A percentile compares a stretch with the other conserved stretches of the same genome.
phyloP scores from a whole-genome alignment of 2,888 invertebrate genomes.

The Agrotis puta region DNA sequence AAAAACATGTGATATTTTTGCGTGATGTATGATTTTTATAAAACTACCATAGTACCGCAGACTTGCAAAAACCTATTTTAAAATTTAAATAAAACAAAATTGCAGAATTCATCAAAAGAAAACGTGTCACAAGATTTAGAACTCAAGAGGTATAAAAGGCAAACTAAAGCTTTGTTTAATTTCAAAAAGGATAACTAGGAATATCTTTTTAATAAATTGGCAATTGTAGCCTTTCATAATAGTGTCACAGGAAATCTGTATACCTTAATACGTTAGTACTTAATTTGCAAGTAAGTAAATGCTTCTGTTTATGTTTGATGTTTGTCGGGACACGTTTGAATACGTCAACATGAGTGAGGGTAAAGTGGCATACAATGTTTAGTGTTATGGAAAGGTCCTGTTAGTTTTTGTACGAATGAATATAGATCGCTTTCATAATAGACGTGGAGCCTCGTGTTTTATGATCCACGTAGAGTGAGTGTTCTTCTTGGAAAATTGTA shows the following conservation, averaged over 20 bases:
- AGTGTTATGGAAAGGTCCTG: constrained; percentile 70
- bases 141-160: not conserved
- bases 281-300: constrained; percentile 38
- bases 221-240: not conserved
- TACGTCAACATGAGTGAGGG: constrained; percentile 29
- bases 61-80: not conserved
- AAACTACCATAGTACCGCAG: not conserved
- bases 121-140: not conserved
- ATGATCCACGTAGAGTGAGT: constrained; percentile 72
- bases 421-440: constrained; percentile 71
- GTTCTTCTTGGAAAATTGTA: constrained; percentile 80
- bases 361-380: constrained; percentile 58
- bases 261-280: constrained; percentile 3
- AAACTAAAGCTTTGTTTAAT: not conserved
- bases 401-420: constrained; percentile 72
- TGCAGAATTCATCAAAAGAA: not conserved
- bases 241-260: constrained; percentile 5
- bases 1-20: not conserved
- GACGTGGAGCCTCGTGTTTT: constrained; percentile 70
- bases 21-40: not conserved
- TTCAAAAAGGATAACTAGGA: not conserved
- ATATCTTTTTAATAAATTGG: constrained; percentile 1
- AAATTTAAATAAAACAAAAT: not conserved
- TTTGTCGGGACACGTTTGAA: constrained; percentile 22
- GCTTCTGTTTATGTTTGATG: constrained; percentile 20